phyloP scores from a whole-genome alignment of 2,113 vertebrate species.

The Calyptommatus sinebrachiatus region DNA sequence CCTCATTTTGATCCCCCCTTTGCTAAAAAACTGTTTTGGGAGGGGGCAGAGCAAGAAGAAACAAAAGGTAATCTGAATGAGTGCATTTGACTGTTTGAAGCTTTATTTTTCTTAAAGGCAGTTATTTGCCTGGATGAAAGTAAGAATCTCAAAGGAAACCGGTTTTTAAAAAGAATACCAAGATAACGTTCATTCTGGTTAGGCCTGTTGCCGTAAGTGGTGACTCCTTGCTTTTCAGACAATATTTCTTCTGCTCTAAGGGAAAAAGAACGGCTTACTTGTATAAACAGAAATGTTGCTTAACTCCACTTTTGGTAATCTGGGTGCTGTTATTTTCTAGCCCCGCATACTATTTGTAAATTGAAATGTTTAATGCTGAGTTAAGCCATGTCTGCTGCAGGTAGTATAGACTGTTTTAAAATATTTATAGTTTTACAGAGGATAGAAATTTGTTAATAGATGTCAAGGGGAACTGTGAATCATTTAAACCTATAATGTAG shows the following conservation, averaged over 20 bases:
- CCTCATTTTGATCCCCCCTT: not conserved
- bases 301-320: not conserved
- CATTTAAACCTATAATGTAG: not conserved
- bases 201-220: not conserved
- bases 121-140: not conserved
- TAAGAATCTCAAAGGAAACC: not conserved
- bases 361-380: constrained; percentile 3
- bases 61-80: not conserved
- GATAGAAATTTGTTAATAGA: not conserved
- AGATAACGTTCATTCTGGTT: not conserved
- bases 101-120: constrained; percentile 7
- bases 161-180: not conserved
- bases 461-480: not conserved
- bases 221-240: not conserved
- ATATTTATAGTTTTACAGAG: not conserved
- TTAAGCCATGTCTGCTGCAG: not conserved
- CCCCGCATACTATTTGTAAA: not conserved
- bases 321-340: not conserved
- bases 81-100: not conserved
- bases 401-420: not conserved
- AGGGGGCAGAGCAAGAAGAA: not conserved
- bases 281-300: not conserved
- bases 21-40: not conserved
- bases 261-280: not conserved
- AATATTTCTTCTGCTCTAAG: not conserved